phyloP scores from a whole-genome alignment of 2,797 vertebrate genomes.

The Hybognathus amarus region DNA sequence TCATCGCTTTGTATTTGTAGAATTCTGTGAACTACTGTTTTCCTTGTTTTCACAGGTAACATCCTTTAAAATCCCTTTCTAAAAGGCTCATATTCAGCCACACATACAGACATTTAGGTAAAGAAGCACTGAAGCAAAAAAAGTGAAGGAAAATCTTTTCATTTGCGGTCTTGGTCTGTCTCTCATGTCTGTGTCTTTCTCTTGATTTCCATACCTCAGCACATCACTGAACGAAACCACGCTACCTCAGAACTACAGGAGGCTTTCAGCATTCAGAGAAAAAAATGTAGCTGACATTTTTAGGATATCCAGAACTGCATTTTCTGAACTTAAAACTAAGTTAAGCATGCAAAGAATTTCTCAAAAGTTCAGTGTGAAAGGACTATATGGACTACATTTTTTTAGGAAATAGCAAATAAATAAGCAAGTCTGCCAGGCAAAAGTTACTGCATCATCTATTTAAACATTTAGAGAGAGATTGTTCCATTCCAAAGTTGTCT shows the following conservation, averaged over 20 bases:
- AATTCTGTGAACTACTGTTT: not conserved
- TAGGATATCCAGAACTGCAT: slow-evolving; percentile 5
- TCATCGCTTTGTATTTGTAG: not conserved
- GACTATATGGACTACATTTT: not conserved
- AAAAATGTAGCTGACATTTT: not conserved
- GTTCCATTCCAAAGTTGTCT: not conserved
- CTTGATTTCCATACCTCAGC: not conserved
- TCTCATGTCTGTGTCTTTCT: slow-evolving; percentile 14
- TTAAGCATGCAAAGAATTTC: not conserved
- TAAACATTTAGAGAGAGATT: not conserved
- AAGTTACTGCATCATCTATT: not conserved
- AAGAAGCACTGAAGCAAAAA: slow-evolving; percentile 22
- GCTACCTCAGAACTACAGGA: slow-evolving; percentile 38
- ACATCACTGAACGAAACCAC: slow-evolving; percentile 44
- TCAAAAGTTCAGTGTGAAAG: not conserved
- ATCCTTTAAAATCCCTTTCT: not conserved
- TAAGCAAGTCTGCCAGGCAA: not conserved
- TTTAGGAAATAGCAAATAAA: not conserved
- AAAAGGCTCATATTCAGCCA: not conserved
- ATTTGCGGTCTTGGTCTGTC: not conserved
- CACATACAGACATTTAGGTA: not conserved
- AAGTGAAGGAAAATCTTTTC: slow-evolving; percentile 24
- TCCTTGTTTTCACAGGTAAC: not conserved
- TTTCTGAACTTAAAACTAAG: slow-evolving; percentile 26
- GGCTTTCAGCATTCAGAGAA: slow-evolving; percentile 30